Evolutionary conservation across 2,113 vertebrate genomes (phyloP).

Genomic region (Australoheros scitulus): DNA sequence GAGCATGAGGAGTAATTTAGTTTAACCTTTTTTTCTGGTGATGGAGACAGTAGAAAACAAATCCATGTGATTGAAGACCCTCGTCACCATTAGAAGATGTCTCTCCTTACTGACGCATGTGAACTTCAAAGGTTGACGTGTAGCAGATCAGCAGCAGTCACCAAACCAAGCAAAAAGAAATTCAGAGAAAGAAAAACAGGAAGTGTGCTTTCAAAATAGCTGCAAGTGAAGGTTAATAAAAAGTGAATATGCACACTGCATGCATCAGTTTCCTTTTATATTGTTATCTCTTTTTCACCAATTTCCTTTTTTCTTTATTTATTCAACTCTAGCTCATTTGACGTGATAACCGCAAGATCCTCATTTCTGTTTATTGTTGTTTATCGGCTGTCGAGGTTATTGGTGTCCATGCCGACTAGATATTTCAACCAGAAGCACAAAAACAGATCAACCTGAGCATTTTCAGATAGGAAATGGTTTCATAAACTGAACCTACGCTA

Average conservation of each 20-base stretch:
- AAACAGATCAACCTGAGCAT: not conserved
- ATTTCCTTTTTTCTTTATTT: constrained; percentile 2
- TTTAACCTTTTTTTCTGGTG: not conserved
- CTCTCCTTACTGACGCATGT: not conserved
- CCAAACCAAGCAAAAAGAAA: not conserved
- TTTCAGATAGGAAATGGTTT: not conserved
- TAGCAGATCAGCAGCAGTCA: not conserved
- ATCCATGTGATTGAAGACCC: not conserved
- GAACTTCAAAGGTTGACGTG: not conserved
- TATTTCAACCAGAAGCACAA: not conserved
- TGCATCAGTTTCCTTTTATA: not conserved
- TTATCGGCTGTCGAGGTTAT: not conserved
- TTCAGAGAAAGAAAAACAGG: not conserved
- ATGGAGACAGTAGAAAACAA: constrained; percentile 25
- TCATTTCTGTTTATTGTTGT: not conserved
- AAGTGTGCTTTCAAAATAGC: not conserved
- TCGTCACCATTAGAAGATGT: not conserved
- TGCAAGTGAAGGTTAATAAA: not conserved
- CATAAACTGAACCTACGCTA: not conserved
- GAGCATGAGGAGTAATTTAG: not conserved
- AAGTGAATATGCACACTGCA: not conserved
- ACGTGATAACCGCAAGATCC: not conserved
- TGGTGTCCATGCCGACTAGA: not conserved
- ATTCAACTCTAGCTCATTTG: not conserved
- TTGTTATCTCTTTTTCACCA: not conserved